Evolutionary conservation across 2,113 vertebrate genomes (phyloP), one percentile per base, ranked within the genome.

Genomic region (Silurus glanis): DNA sequence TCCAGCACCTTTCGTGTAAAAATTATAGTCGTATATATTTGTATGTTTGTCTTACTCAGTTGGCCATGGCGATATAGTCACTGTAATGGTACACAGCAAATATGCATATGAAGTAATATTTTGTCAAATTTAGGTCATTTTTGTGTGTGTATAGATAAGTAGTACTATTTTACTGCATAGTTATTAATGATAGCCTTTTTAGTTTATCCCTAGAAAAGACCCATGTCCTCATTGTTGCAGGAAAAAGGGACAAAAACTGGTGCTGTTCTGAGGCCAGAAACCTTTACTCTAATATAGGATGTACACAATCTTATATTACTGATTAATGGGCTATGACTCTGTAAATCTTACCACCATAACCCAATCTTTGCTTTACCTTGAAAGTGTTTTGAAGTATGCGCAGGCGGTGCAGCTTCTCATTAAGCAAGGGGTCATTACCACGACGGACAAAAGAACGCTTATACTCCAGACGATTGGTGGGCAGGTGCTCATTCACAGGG

Each of bases 401-500:
- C 87, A 99, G 95, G 89, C 97, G 96, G 92, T 99, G 98, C 82
- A 99, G 96, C 92, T 99, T 99, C 92, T 99, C 98, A 90, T 97
- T 99, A 91, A 99, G 96, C 93, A 97, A 92, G 80, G 97, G 97
- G 94, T 99, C 96, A 6, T 96, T 97, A 92, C 96, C 96, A 89
- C 98, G 94, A 89, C 97, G 97, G 91, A 98, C 95, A 91, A 99
- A 99, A 67, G 96, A 98, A 83, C 96, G 95, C 91, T 97, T 99
- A 94, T 98, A 99, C 91, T 99, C 98, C 92, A 98, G 93, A 87
- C 96, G 96, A 91, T 94, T 95, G 93, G 96, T 94, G 92, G 97
- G 96, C 86, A 96, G 95, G 86, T 94, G 96, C 80, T 98, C 96
- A 92, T 96, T 97, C 82, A 97, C 92, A 75, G 94, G 95, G 83